Evolutionary conservation across 1,140 invertebrate species (phyloP), one percentile per base, ranked within the genome.

Genomic region (Conopomorpha cramerella): DNA sequence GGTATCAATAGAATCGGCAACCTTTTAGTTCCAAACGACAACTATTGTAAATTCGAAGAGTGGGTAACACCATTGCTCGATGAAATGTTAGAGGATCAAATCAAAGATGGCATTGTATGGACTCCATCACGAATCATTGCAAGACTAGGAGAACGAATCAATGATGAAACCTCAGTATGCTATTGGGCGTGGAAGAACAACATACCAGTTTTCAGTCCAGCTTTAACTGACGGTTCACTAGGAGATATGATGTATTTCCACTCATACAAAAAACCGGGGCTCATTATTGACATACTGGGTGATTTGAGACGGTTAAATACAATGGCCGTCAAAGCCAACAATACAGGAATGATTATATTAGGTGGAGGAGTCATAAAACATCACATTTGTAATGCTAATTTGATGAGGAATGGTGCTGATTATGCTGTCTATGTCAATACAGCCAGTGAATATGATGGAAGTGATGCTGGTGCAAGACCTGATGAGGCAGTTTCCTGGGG

Each of bases 211-310:
- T 99, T 96, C 64, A 93, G 95, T 81, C 98, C 98, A 1, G 97
- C 96, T 0, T 73, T 99, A 35, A 99, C 97, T 0, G 98, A 99
- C 84, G 98, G 98, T 2, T 97, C 94, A 55, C 78, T 99, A 11
- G 98, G 97, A 1, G 98, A 99, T 70, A 99, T 99, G 96, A 91
- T 99, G 82, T 99, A 96, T 70, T 98, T 99, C 50, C 97, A 99
- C 80, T 96, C 95, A 0, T 97, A 89, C 57, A 89, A 86, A 57
- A 91, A 91, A 58, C 93, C 95, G 27, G 96, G 96, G 3, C 80
- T 99, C 10, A 81, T 96, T 7, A 70, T 99, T 26, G 97, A 99
- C 67, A 96, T 99, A 65, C 77, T 97, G 34, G 88, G 93, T 73
- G 97, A 99, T 81, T 81, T 99, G 37, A 79, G 86, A 37, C 81